Conservation (phyloP, 1,140 invertebrate species). For the Helicoverpa armigera region DNA sequence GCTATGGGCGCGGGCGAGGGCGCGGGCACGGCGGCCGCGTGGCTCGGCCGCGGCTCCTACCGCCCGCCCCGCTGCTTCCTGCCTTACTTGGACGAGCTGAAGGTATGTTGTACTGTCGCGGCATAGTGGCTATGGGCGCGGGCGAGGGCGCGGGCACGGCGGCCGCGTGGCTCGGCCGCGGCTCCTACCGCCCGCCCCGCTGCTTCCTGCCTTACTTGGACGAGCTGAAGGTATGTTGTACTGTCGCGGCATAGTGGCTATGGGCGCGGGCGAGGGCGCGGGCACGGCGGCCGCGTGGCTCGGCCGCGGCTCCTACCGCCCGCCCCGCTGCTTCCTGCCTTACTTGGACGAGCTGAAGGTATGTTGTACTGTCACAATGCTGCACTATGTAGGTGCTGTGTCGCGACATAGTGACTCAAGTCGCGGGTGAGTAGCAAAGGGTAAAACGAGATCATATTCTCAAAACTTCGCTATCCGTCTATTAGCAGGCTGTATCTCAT, state of each 20-base stretch:
- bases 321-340: slow-evolving; percentile 96
- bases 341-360: slow-evolving; percentile 98
- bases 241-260: neutral
- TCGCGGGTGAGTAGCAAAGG: no score
- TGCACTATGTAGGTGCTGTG: no score
- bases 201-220: slow-evolving; percentile 98
- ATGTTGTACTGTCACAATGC: slow-evolving; percentile 40
- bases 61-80: slow-evolving; percentile 95
- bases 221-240: slow-evolving; percentile 92
- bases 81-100: slow-evolving; percentile 97
- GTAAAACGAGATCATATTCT: no score
- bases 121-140: slow-evolving; percentile 88
- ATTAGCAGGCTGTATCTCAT: no score
- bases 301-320: slow-evolving; percentile 94
- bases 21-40: slow-evolving; percentile 90
- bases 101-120: slow-evolving; percentile 86
- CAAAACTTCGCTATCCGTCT: no score
- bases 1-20: no score
- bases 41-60: slow-evolving; percentile 94
- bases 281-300: slow-evolving; percentile 93
- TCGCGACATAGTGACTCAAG: no score
- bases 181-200: slow-evolving; percentile 93
- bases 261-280: slow-evolving; percentile 54
- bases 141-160: slow-evolving; percentile 76
- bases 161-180: slow-evolving; percentile 96